Evolutionary conservation across 2,797 vertebrate species (phyloP), one percentile per base, ranked within the genome.

Genomic region (Novumbra hubbsi): DNA sequence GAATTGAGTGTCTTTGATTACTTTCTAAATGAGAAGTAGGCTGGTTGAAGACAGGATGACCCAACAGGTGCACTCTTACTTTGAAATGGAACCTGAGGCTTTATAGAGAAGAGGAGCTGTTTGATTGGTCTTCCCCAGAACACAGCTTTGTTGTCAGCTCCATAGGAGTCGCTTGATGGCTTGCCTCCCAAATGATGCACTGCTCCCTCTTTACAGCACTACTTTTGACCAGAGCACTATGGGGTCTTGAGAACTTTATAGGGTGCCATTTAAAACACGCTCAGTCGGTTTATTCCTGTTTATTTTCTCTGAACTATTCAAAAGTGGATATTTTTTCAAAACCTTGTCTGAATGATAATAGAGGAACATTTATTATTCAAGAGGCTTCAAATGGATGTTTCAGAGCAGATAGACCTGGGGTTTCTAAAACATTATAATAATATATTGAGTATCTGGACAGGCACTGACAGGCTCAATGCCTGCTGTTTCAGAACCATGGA

Each of bases 1-100:
- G 70, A 73, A 83, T 82, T 75, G 70, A 80, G 70, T 48, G 70
- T 69, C 86, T 90, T 89, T 90, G 85, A 90, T 91, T 75, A 72
- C 45, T 81, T 77, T 82, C 70, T 81, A 77, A 86, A 89, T 71
- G 77, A 82, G 81, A 71, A 76, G 71, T 50, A 75, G 77, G 73
- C 75, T 69, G 85, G 75, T 28, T 78, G 77, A 82, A 77, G 83
- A 84, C 76, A 70, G 78, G 80, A 19, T 45, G 72, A 80, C 77
- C 45, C 71, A 77, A 81, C 83, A 86, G 71, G 85, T 84, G 76
- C 73, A 83, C 38, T 70, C 75, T 87, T 71, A 79, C 68, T 85
- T 85, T 75, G 73, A 78, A 82, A 83, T 74, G 73, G 81, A 85
- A 75, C 63, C 34, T 76, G 75, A 76, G 73, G 67, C 71, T 63